Evolutionary conservation across 2,797 vertebrate species (phyloP).

Genomic region (Meda fulgida): DNA sequence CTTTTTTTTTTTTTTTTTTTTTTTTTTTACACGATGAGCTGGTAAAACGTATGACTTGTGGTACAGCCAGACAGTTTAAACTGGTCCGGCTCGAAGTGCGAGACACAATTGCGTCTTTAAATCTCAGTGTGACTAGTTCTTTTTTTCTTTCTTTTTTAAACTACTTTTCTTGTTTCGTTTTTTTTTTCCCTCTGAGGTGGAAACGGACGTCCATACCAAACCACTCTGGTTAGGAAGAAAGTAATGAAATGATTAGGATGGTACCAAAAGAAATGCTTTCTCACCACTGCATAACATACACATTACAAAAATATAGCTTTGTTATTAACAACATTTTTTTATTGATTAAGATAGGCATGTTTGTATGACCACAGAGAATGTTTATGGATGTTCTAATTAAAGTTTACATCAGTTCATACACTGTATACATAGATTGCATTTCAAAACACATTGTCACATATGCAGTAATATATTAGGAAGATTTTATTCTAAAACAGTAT

Average conservation of each 20-base stretch:
- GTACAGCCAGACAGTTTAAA: too few relatives aligned
- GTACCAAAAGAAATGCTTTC: constrained; percentile 1
- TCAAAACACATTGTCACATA: constrained; percentile 15
- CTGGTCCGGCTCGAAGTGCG: too few relatives aligned
- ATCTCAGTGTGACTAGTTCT: not conserved
- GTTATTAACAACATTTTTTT: not conserved
- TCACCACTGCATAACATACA: not conserved
- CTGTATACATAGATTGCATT: constrained; percentile 10
- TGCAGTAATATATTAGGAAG: constrained; percentile 1
- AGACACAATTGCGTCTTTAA: too few relatives aligned
- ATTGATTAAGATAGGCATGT: not conserved
- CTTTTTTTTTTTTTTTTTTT: not conserved
- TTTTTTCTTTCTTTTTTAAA: not conserved
- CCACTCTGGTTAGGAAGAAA: not conserved
- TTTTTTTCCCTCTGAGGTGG: not conserved
- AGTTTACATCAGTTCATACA: constrained; percentile 10
- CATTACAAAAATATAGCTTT: not conserved
- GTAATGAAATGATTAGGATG: not conserved
- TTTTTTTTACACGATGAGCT: too few relatives aligned
- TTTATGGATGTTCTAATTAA: constrained; percentile 13
- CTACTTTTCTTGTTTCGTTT: not conserved
- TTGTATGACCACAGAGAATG: not conserved
- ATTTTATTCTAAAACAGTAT: not conserved
- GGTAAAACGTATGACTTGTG: too few relatives aligned
- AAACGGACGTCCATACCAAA: not conserved